These are phyloP conservation scores for Metellina segmentata DNA, from an alignment of 2,888 invertebrate genomes.

Conservation along the genomic window DNA sequence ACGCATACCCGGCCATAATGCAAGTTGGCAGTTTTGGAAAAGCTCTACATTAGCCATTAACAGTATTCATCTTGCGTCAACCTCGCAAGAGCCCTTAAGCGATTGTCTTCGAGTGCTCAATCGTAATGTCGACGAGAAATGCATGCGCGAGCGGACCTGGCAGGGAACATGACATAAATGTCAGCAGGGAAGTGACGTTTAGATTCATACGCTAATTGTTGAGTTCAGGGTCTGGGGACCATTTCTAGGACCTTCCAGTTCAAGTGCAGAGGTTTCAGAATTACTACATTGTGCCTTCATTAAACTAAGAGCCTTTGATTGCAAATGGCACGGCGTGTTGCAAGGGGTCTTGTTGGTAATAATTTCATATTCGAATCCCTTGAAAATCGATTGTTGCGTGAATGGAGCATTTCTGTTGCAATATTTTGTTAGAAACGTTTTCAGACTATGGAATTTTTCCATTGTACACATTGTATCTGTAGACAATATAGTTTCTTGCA, in stretches of 20 bases:
- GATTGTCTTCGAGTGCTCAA: constrained; percentile 29
- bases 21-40: neutral
- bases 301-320: constrained; percentile 29
- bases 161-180: constrained; percentile 13
- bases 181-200: constrained; percentile 47
- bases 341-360: too few relatives aligned
- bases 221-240: constrained; percentile 29
- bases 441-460: too few relatives aligned
- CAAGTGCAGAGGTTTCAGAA: constrained; percentile 7
- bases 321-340: neutral
- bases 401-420: too few relatives aligned
- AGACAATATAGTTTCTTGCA: too few relatives aligned
- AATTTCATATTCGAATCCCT: too few relatives aligned
- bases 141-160: neutral
- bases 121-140: constrained; percentile 16
- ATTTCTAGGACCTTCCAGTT: constrained; percentile 25
- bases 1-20: neutral
- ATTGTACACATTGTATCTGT: too few relatives aligned
- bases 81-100: constrained; percentile 34
- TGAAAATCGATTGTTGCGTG: too few relatives aligned
- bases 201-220: constrained; percentile 54
- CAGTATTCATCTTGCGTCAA: constrained; percentile 49
- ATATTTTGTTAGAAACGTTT: too few relatives aligned
- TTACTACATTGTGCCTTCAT: constrained; percentile 33
- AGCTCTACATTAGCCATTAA: constrained; percentile 16